These are phyloP conservation scores for Azorinus chamasolen DNA, from an alignment of 2,888 invertebrate species.

Conservation along the genomic window DNA sequence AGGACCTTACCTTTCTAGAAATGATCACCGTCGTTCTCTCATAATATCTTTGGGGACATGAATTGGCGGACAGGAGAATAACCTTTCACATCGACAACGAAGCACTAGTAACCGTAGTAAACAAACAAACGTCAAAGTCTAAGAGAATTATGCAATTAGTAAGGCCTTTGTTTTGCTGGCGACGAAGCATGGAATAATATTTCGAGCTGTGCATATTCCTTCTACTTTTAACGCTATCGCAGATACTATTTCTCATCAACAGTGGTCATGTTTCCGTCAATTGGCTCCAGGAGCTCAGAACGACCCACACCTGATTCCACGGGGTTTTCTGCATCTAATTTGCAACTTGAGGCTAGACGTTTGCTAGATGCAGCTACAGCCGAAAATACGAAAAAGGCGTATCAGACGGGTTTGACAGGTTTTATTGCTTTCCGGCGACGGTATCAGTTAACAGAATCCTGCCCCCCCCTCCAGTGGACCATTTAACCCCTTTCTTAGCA, in stretches of 20 bases:
- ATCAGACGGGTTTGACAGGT: background rate
- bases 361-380: background rate
- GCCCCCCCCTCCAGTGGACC: too few relatives aligned
- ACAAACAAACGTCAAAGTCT: slow-evolving; percentile 29
- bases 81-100: too few relatives aligned
- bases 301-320: background rate
- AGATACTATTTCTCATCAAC: slow-evolving; percentile 24
- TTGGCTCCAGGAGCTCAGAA: background rate
- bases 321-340: slow-evolving; percentile 1
- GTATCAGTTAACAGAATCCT: too few relatives aligned
- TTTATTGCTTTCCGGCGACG: background rate
- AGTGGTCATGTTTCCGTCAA: slow-evolving; percentile 10
- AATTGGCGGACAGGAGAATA: too few relatives aligned
- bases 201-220: slow-evolving; percentile 20
- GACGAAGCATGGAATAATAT: too few relatives aligned
- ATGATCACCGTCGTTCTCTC: too few relatives aligned
- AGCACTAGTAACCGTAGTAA: slow-evolving; percentile 10
- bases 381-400: slow-evolving; percentile 1
- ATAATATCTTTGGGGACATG: too few relatives aligned
- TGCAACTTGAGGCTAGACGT: background rate
- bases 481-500: too few relatives aligned
- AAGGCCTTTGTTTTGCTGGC: slow-evolving; percentile 12
- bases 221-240: slow-evolving; percentile 11
- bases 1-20: too few relatives aligned
- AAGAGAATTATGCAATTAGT: slow-evolving; percentile 21